Base-by-base conservation (phyloP, 1,140 invertebrate genomes). In the Mylabris phalerata region DNA sequence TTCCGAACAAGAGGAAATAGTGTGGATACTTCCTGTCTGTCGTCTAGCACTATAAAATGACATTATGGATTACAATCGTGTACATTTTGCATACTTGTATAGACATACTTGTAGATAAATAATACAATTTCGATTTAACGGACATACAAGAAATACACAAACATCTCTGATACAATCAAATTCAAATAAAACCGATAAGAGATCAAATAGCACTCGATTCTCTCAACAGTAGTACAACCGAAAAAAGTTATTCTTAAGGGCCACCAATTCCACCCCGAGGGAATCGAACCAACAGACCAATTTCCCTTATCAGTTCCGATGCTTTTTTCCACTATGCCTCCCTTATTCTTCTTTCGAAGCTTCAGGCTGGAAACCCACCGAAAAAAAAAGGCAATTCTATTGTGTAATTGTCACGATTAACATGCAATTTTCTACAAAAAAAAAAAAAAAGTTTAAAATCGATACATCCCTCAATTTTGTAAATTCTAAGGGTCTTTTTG, bases 1-100 rank as follows among this genome's bases (percentile, higher is more conserved):
- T 62, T 59, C 60, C 56, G 60, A 59, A 62, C 57, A 49, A 7
- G 7, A 32, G 60, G 60, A 62, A 55, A 62, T 62, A 56, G 32
- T 32, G 32, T 32, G 32, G 60, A 57, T 62, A 59, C 32, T 32
- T 32, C 32, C 32, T 32, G 32, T 32, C 32, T 32, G 32, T 32
- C 32, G 32, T 62, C 60, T 57, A 50, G 50, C 45, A 45, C 55
- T 50, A 39, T 58, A 32, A 47, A 59, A 48, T 48, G 44, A 13
- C 57, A 55, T 62, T 62, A 59, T 59, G 56, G 56, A 58, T 57
- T 52, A 43, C 44, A 52, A 40, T 43, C 32, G 27, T 40, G 27
- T 48, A 48, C 5, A 48, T 26, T 48, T 24, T 27, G 46, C 24
- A 32, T 32, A 32, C 7, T 32, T 32, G 4, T 32, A 32, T 32